Evolutionary conservation across 2,888 invertebrate species (phyloP), one percentile per base, ranked within the genome.

Genomic region (Drosophila mettleri): DNA sequence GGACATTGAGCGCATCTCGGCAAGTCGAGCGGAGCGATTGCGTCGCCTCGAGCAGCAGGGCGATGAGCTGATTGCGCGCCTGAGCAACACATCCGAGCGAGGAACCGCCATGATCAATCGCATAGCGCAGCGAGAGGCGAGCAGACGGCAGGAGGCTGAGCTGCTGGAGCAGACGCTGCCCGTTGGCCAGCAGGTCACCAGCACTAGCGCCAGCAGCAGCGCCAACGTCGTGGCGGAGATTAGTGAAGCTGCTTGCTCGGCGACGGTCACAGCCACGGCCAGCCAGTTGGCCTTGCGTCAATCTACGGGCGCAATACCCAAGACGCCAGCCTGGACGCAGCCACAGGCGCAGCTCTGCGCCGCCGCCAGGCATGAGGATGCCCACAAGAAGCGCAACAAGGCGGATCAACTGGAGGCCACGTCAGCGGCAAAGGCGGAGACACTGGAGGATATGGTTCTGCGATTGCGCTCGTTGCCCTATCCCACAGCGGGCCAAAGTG

Each of bases 21-120:
- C 76, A 0, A 89, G 89, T 61, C 83, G 91, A 4, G 88, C 89
- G 16, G 91, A 91, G 63, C 89, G 90, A 16, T 43, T 87, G 57
- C 92, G 77, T 81, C 91, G 95, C 54, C 93, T 98, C 64, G 97
- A 97, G 92, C 96, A 96, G 80, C 96, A 97, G 92, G 96, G 96
- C 3, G 94, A 95, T 73, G 94, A 95, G 76, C 92, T 97, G 14
- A 95, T 97, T 53, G 76, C 77, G 14, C 89, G 86, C 12, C 77
- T 91, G 20, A 88, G 91, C 14, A 83, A 86, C 33, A 91, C 91
- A 3, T 89, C 91, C 3, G 86, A 90, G 46, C 86, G 89, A 9
- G 92, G 92, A 14, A 89, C 89, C 0, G 79, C 82, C 43, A 90
- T 92, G 86, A 90, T 90, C 12, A 89, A 90, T 52, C 86, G 88